Percentiles rank a stretch among this genome's conserved stretches.
These are phyloP conservation scores for Pipistrellus kuhlii DNA, from an alignment of 2,797 vertebrate species.

Conservation along the genomic window DNA sequence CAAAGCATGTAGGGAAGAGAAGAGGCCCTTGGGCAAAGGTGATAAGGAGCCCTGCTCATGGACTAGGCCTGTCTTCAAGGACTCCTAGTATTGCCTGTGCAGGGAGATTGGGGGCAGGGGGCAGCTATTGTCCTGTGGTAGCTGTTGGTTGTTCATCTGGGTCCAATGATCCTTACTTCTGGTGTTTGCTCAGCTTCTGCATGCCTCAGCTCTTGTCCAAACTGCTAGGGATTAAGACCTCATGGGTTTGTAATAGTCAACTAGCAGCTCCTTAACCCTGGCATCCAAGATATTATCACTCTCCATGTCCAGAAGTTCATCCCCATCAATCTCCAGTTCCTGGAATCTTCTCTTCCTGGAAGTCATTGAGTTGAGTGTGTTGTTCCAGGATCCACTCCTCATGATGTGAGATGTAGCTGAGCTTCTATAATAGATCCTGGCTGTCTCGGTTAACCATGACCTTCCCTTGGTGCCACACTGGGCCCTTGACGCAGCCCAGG, in stretches of 20 bases:
- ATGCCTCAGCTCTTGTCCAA: constrained; percentile 94
- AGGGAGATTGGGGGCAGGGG: background rate
- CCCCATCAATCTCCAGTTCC: constrained; percentile 94
- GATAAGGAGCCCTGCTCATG: background rate
- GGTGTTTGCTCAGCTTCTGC: constrained; percentile 94
- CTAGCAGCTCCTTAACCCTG: constrained; percentile 92
- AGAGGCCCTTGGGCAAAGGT: constrained; percentile 2
- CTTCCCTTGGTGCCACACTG: constrained; percentile 92
- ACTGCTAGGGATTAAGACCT: constrained; percentile 92
- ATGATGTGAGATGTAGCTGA: constrained; percentile 88
- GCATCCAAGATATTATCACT: constrained; percentile 90
- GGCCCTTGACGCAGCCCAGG: constrained; percentile 82
- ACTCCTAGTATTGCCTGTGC: constrained; percentile 56
- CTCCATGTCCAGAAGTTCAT: constrained; percentile 93
- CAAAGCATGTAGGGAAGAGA: constrained; percentile 54
- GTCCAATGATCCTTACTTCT: constrained; percentile 87
- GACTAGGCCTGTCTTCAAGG: constrained; percentile 51
- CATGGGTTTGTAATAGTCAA: constrained; percentile 94
- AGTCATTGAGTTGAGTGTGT: constrained; percentile 93
- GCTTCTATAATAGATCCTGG: constrained; percentile 93
- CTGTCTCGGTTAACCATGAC: constrained; percentile 94
- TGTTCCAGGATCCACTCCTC: constrained; percentile 95
- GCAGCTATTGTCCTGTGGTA: constrained; percentile 49
- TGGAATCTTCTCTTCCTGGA: constrained; percentile 94
- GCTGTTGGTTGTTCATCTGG: background rate